Evolutionary conservation across 1,140 invertebrate species (phyloP).

Genomic region (Pachypeltis micranthus): DNA sequence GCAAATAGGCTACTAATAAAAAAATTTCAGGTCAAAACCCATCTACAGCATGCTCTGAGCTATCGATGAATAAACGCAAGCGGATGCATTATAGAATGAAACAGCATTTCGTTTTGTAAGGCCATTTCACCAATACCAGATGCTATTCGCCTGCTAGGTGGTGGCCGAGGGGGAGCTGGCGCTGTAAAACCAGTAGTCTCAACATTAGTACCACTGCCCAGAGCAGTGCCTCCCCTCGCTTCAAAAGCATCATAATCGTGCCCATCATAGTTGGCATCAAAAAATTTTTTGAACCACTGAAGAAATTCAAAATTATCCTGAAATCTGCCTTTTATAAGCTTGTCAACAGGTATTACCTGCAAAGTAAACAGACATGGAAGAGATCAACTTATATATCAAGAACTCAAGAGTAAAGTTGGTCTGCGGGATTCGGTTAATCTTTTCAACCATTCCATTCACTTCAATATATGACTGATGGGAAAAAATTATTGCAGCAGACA

Average conservation of each 20-base stretch:
- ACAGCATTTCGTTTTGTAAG: neutral
- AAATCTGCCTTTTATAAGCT: slow-evolving; percentile 85
- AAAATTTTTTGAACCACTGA: slow-evolving; percentile 99
- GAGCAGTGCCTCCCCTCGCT: slow-evolving; percentile 67
- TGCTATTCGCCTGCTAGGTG: slow-evolving; percentile 18
- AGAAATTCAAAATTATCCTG: slow-evolving; percentile 99
- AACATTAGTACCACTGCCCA: slow-evolving; percentile 49
- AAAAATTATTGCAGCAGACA: too few relatives aligned
- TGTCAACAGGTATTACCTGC: slow-evolving; percentile 78
- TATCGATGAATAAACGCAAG: neutral
- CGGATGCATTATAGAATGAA: neutral
- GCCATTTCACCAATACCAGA: slow-evolving; percentile 5
- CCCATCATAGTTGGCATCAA: slow-evolving; percentile 93
- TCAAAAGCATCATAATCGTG: slow-evolving; percentile 80
- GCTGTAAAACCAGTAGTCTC: slow-evolving; percentile 18
- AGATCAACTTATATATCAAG: neutral
- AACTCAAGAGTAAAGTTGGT: too few relatives aligned
- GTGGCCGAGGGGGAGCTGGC: slow-evolving; percentile 16
- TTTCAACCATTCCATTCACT: too few relatives aligned
- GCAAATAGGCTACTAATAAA: neutral
- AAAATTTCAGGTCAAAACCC: neutral
- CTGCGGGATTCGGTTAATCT: too few relatives aligned
- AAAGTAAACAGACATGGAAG: slow-evolving; percentile 30
- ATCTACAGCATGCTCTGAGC: neutral
- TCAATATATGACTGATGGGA: too few relatives aligned